phyloP scores from a whole-genome alignment of 2,888 invertebrate species.

The Meiosimyza platycephala region DNA sequence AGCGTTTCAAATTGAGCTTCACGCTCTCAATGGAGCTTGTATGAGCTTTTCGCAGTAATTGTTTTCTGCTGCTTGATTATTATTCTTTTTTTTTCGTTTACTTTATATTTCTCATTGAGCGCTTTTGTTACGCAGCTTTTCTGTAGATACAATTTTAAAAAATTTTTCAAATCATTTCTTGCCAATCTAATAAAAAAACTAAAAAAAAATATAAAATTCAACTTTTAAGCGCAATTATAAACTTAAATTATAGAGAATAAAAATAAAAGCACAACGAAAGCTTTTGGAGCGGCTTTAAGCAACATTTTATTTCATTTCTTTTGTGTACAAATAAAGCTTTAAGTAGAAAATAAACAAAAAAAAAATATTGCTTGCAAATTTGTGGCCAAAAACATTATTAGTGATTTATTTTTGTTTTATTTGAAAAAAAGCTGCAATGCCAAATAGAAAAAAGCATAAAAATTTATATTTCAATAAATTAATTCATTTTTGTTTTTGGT shows the following conservation, averaged over 20 bases:
- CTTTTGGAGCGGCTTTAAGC: slow-evolving; percentile 3
- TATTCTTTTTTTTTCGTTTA: too few relatives aligned
- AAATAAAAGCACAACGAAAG: slow-evolving; percentile 29
- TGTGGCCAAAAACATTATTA: slow-evolving; percentile 34
- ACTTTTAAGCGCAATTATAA: slow-evolving; percentile 31
- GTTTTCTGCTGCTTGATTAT: too few relatives aligned
- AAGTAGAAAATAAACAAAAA: slow-evolving; percentile 20
- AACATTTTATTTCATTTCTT: slow-evolving; percentile 13
- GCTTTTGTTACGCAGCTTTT: slow-evolving; percentile 17
- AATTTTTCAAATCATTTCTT: slow-evolving; percentile 17
- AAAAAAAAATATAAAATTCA: slow-evolving; percentile 32
- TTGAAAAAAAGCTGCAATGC: slow-evolving; percentile 41
- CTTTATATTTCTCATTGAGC: background rate
- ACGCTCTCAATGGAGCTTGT: too few relatives aligned
- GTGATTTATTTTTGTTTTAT: slow-evolving; percentile 28
- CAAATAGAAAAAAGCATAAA: slow-evolving; percentile 31
- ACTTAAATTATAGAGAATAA: slow-evolving; percentile 24
- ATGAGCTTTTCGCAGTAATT: too few relatives aligned
- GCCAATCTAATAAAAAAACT: slow-evolving; percentile 35
- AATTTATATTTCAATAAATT: slow-evolving; percentile 11
- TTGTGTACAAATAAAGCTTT: slow-evolving; percentile 50
- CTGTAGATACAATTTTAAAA: slow-evolving; percentile 5
- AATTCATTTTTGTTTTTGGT: slow-evolving; percentile 24
- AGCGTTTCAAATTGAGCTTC: too few relatives aligned
- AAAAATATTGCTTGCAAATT: slow-evolving; percentile 34